Conservation (phyloP, 2,797 vertebrate genomes). For the Dromococcyx pavoninus region DNA sequence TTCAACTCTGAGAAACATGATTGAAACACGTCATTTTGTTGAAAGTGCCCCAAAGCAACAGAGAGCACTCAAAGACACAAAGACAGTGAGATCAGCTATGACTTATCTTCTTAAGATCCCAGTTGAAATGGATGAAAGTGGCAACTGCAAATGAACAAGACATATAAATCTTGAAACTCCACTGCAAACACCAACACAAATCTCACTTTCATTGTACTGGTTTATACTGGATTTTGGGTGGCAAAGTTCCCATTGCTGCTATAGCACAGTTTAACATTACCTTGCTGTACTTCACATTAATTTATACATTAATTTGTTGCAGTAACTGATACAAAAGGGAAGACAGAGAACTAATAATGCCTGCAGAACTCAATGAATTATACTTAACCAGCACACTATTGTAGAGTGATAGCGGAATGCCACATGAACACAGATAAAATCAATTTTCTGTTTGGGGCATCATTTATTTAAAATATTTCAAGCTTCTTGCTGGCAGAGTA, state of each 20-base stretch:
- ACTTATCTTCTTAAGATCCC: background rate
- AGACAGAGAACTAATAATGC: constrained; percentile 41
- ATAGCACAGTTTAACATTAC: background rate
- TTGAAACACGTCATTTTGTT: background rate
- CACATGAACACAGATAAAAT: constrained; percentile 46
- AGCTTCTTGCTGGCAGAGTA: constrained; percentile 41
- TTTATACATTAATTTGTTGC: constrained; percentile 63
- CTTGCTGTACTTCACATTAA: constrained; percentile 25
- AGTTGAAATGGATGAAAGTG: background rate
- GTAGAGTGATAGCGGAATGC: constrained; percentile 28
- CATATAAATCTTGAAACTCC: constrained; percentile 12
- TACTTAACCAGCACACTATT: constrained; percentile 50
- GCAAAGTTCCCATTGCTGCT: background rate
- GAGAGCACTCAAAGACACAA: background rate
- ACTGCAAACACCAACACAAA: background rate
- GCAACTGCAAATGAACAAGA: background rate
- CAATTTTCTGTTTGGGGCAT: constrained; percentile 25
- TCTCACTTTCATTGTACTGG: background rate
- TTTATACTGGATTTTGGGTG: constrained; percentile 30
- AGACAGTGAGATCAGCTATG: background rate
- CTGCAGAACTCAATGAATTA: constrained; percentile 62
- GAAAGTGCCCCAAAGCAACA: background rate
- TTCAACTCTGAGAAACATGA: background rate
- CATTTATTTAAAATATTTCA: constrained; percentile 49
- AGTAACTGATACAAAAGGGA: constrained; percentile 48